phyloP scores from a whole-genome alignment of 2,797 vertebrate species.

The Phrynocephalus guinanensis region DNA sequence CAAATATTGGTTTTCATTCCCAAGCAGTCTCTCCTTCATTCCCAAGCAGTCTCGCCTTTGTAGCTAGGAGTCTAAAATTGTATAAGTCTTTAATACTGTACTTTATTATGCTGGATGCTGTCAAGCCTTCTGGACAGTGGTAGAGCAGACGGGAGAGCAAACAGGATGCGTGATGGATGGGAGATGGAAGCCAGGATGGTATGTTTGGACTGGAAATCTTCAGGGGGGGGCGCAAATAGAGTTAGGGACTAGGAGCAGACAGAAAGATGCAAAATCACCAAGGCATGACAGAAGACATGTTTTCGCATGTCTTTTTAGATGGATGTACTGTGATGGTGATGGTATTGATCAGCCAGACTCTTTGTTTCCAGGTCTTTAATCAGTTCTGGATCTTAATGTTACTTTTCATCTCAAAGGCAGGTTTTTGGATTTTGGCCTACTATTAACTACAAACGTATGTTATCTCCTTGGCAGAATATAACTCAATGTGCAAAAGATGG shows the following conservation, averaged over 20 bases:
- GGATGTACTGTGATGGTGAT: neutral
- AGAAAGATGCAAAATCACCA: neutral
- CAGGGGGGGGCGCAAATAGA: neutral
- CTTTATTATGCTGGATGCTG: neutral
- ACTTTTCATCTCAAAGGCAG: neutral
- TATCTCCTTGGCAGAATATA: neutral
- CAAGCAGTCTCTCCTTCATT: neutral
- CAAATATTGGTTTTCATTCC: neutral
- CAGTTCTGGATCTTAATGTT: neutral
- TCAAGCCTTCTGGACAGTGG: neutral
- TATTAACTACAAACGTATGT: neutral
- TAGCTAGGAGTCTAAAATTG: neutral
- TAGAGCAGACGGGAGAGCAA: too few species aligned
- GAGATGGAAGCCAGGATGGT: neutral
- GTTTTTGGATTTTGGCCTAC: neutral
- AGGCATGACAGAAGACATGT: too few species aligned
- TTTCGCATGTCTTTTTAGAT: accelerated
- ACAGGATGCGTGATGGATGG: neutral
- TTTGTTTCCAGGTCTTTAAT: neutral
- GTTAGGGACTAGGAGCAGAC: neutral
- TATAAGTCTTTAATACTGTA: neutral
- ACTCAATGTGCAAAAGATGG: neutral
- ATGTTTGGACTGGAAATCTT: neutral
- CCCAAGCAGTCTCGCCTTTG: neutral
- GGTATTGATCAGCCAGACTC: neutral